Base-by-base conservation (phyloP, 2,797 vertebrate genomes). In the Labroides dimidiatus region DNA sequence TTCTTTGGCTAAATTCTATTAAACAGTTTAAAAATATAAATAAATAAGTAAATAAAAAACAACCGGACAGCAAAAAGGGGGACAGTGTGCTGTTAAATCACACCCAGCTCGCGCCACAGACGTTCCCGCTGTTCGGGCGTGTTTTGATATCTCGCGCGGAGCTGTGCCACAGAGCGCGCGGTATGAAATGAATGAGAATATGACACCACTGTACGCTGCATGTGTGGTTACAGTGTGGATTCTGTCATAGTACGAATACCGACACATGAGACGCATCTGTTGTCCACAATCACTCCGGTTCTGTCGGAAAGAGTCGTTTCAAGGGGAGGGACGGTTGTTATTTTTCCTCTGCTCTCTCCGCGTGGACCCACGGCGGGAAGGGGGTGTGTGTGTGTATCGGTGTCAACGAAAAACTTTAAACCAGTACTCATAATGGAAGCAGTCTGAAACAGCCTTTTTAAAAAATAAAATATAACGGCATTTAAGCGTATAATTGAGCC, bases 121-220 rank as follows among this genome's bases (percentile, higher is more conserved):
- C 86, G 69, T 78, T 84, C 81, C 72, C 9, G 24, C 43, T 66
- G 33, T 47, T 49, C 68, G 51, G 77, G 63, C 74, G 70, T 59
- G 69, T 85, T 85, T 71, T 87, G 19, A 77, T 84, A 30, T 77
- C 88, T 85, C 78, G 85, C 78, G 85, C 85, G 79, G 77, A 83
- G 77, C 74, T 39, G 21, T 49, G 75, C 71, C 16, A 10, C 56
- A 68, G 82, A 73, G 86, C 87, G 86, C 84, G 85, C 77, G 81
- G 56, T 86, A 81, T 72, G 83, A 85, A 84, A 82, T 79, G 80
- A 81, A 48, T 61, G 78, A 50, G 68, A 79, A 67, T 48, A 19
- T 13, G 66, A 72, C 72, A 56, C 64, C 67, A n/a, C 62, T 37
- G 72, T 23, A 68, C 21, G 36, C 80, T 24, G 36, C 80, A 60